Evolutionary conservation across 2,888 invertebrate genomes (phyloP), one percentile per base, ranked within the genome.

Genomic region (Palloptera scutellata): DNA sequence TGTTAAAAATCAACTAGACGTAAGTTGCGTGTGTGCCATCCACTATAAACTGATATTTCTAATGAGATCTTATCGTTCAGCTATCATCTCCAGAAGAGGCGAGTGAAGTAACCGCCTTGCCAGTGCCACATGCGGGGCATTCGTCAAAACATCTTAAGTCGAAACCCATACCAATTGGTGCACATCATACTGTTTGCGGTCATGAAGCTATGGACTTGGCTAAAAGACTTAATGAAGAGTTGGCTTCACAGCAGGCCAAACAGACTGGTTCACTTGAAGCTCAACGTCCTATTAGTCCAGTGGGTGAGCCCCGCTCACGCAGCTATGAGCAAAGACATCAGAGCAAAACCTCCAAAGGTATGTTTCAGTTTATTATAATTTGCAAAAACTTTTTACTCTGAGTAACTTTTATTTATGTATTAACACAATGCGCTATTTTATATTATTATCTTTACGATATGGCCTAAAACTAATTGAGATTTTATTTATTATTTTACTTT

Each of bases 151-250:
- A 88, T 75, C 74, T 87, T 17, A 89, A 89, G 43, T 92, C 92
- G 0, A 91, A 91, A 79, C 92, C 93, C 0, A 93, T 93, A 79
- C 92, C 92, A 2, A 93, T 93, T 65, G 84, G 84, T 1, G 72
- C 83, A 1, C 85, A 91, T 78, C 91, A 91, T 84, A 93, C 93
- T 12, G 93, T 93, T 61, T 90, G 91, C 75, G 93, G 93, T 0
- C 92, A 93, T 80, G 93, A 93, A 84, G 93, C 93, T 20, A 90
- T 91, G 75, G 88, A 92, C 73, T 82, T 93, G 70, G 92, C 93
- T 1, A 92, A 91, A 78, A 86, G 91, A 1, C 86, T 91, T 64
- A 91, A 86, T 75, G 89, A 89, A 69, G 91, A 91, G 83, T 84
- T 91, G 67, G 84, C 85, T 13, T 79, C 81, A 0, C 83, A 84